Base-by-base conservation (phyloP, 2,888 invertebrate genomes). In the Buathra laborator region DNA sequence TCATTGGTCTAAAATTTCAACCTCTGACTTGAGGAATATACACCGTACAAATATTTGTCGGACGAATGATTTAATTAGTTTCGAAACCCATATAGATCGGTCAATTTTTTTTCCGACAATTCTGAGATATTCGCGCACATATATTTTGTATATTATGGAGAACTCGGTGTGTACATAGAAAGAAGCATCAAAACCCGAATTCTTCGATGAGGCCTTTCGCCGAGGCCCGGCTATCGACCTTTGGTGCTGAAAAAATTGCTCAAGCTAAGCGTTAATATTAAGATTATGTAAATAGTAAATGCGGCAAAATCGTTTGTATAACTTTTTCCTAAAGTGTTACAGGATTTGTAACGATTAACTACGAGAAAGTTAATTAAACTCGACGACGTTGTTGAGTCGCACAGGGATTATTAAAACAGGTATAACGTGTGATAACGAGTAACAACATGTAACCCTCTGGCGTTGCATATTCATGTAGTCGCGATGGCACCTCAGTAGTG, bases 221-320 rank as follows among this genome's bases (percentile, higher is more conserved):
- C 37, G 9, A 37, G 37, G 37, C 6, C 1, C 37, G 37, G 5
- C 24, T 56, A 24, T 56, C 24, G 24, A 68, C 72, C 64, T 44
- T 56, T 71, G 84, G 86, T 88, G 88, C 88, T 88, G 86, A 86
- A 86, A 83, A 85, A 75, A 72, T 88, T 88, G 88, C 88, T 88
- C 88, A 88, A 88, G 83, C 51, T 84, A 46, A 87, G 68, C 32
- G 64, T 75, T 86, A 85, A 83, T 78, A 37, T 44, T 24, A 29
- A 74, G 48, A 44, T 74, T 29, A 43, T 43, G 19, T 56, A 67
- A 48, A 53, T 37, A 37, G 29, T 37, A 24, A 59, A 43, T 43
- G 24, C 7, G 56, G 70, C 70, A 14, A 70, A 70, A 9, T 51
- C 48, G 12, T 62, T 64, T 48, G 46, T 62, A 43, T 32, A 29